Percentiles rank a stretch among this genome's conserved stretches.
Evolutionary conservation across 1,140 invertebrate species (phyloP).

Genomic region (Cataglyphis hispanica): DNA sequence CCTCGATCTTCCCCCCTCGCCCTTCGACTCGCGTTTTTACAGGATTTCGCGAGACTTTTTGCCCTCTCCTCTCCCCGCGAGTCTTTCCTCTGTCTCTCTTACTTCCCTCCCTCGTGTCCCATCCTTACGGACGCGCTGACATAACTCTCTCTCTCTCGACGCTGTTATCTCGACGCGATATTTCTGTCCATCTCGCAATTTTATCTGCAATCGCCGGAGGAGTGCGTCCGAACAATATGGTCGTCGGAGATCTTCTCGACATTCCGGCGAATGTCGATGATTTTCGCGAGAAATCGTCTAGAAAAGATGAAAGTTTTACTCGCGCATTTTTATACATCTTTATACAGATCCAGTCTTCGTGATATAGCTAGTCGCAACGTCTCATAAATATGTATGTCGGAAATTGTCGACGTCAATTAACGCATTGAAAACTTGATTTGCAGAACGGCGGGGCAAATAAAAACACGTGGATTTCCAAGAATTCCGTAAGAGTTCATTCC

Average conservation of each 20-base stretch:
- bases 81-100: slow-evolving; percentile 18
- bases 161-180: slow-evolving; percentile 74
- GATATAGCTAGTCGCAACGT: slow-evolving; percentile 22
- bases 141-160: slow-evolving; percentile 46
- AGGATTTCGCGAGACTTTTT: slow-evolving; percentile 73
- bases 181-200: slow-evolving; percentile 73
- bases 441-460: background rate
- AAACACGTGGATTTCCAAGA: background rate
- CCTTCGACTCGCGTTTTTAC: slow-evolving; percentile 63
- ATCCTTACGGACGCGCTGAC: slow-evolving; percentile 10
- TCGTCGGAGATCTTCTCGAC: slow-evolving; percentile 19
- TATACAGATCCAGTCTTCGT: slow-evolving; percentile 32
- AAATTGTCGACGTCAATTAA: background rate
- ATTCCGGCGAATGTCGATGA: background rate
- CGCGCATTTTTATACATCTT: too few species aligned
- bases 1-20: background rate
- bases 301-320: slow-evolving; percentile 30
- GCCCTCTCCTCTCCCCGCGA: background rate
- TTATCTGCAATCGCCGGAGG: slow-evolving; percentile 57
- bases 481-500: slow-evolving; percentile 56
- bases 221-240: slow-evolving; percentile 61
- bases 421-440: slow-evolving; percentile 39
- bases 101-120: background rate
- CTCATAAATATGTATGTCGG: slow-evolving; percentile 50
- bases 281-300: too few species aligned